Evolutionary conservation across 1,140 invertebrate genomes (phyloP), one percentile per base, ranked within the genome.

Genomic region (Cyclina sinensis): DNA sequence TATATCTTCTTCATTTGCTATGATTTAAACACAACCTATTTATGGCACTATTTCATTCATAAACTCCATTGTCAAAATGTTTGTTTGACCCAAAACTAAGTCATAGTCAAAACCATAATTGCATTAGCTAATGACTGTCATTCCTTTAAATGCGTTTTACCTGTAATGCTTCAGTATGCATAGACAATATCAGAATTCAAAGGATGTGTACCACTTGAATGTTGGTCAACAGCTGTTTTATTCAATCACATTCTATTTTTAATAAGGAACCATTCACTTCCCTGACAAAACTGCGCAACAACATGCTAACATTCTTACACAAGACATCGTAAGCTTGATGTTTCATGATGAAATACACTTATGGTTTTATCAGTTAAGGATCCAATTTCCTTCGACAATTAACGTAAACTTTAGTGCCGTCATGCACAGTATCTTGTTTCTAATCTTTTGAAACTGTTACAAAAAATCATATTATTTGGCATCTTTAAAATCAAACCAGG

Each of bases 401-500:
- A 70, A 37, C 32, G 32, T 70, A 70, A 70, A 18, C 32, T 70
- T 70, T 70, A 37, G 65, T 37, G 32, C 65, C 27, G 11, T 27
- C 2, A 39, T 37, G 32, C 65, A 70, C 65, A 70, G 16, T 35
- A 70, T 70, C 32, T 70, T 39, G 14, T 70, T 70, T 27, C 32
- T 16, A 37, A 37, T 37, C 65, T 70, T 37, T 70, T 70, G 65
- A 70, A 70, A 70, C 65, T 39, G 65, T 70, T 37, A 70, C 65
- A 37, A 70, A 70, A 35, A 70, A 18, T 37, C 35, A 7, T 18
- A 37, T 70, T 37, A 0, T 4, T 54, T 27, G 32, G 16, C 65
- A 70, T 70, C 65, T 70, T 70, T 70, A 30, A 57, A 65, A 27
- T 70, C 24, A 5, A 21, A 70, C 32, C 16, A 30, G 18, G 37